Percentiles rank a stretch among this genome's conserved stretches.
Conservation (phyloP, 2,888 invertebrate genomes). For the Amiota communis region DNA sequence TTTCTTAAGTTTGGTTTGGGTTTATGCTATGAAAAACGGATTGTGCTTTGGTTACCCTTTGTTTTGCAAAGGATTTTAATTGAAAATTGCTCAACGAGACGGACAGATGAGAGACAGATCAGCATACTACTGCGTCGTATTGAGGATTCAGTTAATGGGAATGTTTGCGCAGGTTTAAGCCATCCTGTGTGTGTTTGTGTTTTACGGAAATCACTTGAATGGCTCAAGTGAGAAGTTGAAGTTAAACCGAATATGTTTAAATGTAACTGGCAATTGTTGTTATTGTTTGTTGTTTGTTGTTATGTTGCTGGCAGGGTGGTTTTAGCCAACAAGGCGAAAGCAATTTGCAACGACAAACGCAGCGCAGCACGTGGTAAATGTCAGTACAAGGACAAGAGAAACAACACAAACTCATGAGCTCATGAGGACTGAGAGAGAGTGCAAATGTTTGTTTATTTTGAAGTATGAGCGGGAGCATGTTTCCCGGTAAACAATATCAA, state of each 20-base stretch:
- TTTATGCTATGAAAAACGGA: not conserved
- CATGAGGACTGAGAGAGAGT: too few species aligned
- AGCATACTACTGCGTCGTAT: too few species aligned
- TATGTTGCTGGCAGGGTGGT: conserved; percentile 58
- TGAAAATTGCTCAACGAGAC: conserved; percentile 14
- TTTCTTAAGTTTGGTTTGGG: not conserved
- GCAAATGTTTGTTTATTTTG: too few species aligned
- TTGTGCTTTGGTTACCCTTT: conserved; percentile 7
- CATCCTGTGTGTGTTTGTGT: conserved; percentile 8
- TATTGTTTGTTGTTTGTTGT: conserved; percentile 30
- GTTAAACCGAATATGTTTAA: conserved; percentile 27
- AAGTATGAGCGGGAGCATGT: not conserved
- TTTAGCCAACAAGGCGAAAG: conserved; percentile 59
- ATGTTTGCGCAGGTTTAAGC: conserved; percentile 55
- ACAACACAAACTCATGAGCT: not conserved
- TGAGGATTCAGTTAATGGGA: conserved; percentile 37
- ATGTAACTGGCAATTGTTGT: conserved; percentile 22
- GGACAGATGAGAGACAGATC: too few species aligned
- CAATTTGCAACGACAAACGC: conserved; percentile 50
- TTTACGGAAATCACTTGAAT: conserved; percentile 7
- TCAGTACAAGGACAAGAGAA: conserved; percentile 38
- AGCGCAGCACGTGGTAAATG: conserved; percentile 12
- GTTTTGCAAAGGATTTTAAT: conserved; percentile 19
- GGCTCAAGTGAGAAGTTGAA: conserved; percentile 16
- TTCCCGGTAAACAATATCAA: not conserved